Conservation (phyloP, 2,113 vertebrate genomes). For the Macroglossus sobrinus region DNA sequence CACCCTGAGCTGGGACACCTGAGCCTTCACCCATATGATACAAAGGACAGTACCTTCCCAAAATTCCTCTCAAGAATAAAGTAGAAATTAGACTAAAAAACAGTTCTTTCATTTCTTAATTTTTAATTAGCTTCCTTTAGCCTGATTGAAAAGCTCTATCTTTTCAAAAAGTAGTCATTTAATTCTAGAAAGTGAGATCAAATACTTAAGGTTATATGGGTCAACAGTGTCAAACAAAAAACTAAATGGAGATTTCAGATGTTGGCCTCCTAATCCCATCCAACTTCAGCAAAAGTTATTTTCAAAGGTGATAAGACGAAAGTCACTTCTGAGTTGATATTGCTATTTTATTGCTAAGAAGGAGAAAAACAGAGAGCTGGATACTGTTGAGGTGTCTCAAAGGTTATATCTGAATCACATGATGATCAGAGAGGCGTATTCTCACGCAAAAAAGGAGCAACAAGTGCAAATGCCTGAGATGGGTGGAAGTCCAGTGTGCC, state of each 20-base stretch:
- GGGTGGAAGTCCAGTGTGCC: background rate
- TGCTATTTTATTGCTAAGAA: background rate
- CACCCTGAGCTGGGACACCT: background rate
- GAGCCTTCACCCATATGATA: background rate
- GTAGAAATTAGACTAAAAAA: background rate
- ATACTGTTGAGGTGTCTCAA: background rate
- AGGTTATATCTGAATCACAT: background rate
- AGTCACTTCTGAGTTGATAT: background rate
- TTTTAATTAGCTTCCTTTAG: constrained; percentile 15
- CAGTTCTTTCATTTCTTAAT: background rate
- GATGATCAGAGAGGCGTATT: background rate
- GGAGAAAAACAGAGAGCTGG: background rate
- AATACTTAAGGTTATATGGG: background rate
- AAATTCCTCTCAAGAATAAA: background rate
- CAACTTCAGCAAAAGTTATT: background rate
- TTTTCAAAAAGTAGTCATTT: background rate
- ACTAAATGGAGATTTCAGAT: background rate
- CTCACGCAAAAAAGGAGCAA: background rate
- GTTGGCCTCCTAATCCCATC: background rate
- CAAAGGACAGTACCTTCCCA: background rate
- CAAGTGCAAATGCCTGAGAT: background rate
- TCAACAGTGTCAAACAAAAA: background rate
- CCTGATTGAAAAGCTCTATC: background rate
- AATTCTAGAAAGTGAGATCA: background rate
- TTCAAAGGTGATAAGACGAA: background rate